Evolutionary conservation across 2,888 invertebrate species (phyloP), one percentile per base, ranked within the genome.

Genomic region (Helicoverpa assulta): DNA sequence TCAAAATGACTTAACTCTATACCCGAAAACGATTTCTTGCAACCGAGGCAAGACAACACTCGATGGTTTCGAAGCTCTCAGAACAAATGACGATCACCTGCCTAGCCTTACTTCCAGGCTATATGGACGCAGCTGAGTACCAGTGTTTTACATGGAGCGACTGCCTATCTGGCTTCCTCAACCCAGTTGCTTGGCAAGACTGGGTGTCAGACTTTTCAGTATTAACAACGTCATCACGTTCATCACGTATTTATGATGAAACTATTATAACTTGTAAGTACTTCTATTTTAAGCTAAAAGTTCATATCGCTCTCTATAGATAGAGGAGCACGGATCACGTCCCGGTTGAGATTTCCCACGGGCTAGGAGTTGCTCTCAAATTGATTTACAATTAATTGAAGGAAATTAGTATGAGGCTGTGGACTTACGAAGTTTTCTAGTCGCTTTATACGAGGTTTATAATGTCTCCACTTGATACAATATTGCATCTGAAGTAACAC

Each of bases 211-310:
- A 4, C 26, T 26, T 26, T 26, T 26, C 26, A 26, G 54, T 57
- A 67, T 76, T 71, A 77, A 77, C 40, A 12, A 54, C 61, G 62
- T 43, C 62, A 71, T 66, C 43, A 53, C 29, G 61, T 66, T 43
- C 71, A 71, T 71, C 37, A 54, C 29, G 21, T 67, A 61, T 76
- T 77, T 67, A 72, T 76, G 63, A 64, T 63, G 50, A 21, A 33
- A 50, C n/a, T 47, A 54, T 47, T 47, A 47, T n/a, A 37, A 12
- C 12, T 37, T 37, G 2, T 52, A 67, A 26, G 26, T 26, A 26
- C 33, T 18, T 61, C 56, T 77, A 72, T 76, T 77, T 76, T 76
- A 55, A 76, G 78, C 67, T 72, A 52, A 72, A 72, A 67, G 51
- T 67, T 67, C 58, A 77, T 76, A 43, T 61, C 43, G 19, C 18